These are phyloP conservation scores for Gadopsis bispinosus DNA, from an alignment of 2,797 vertebrate species.

Conservation along the genomic window DNA sequence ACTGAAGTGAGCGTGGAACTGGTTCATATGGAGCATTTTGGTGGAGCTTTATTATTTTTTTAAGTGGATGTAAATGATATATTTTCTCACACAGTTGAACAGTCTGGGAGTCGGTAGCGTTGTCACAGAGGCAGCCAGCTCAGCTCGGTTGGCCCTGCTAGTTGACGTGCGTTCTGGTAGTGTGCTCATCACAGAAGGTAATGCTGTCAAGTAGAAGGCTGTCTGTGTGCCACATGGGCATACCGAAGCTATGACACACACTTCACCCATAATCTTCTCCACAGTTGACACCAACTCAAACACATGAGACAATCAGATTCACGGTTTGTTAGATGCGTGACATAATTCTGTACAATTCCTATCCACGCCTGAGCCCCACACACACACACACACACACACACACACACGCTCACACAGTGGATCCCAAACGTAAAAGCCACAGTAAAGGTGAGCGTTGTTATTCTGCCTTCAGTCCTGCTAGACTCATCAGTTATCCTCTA, in stretches of 20 bases:
- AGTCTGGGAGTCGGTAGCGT: conserved; percentile 54
- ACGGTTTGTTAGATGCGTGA: conserved; percentile 60
- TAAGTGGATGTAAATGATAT: conserved; percentile 67
- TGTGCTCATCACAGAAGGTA: conserved; percentile 55
- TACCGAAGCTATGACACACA: conserved; percentile 45
- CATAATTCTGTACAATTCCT: conserved; percentile 48
- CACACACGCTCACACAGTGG: conserved; percentile 38
- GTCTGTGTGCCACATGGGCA: conserved; percentile 43
- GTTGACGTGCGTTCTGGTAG: conserved; percentile 41
- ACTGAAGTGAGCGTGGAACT: conserved; percentile 52
- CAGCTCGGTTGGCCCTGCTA: conserved; percentile 20
- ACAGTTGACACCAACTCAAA: conserved; percentile 40
- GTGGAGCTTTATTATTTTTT: neutral
- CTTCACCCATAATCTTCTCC: conserved; percentile 24
- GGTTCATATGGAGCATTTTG: conserved; percentile 54
- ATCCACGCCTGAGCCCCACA: conserved; percentile 41
- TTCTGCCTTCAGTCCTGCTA: conserved; percentile 83
- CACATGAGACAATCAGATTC: conserved; percentile 41
- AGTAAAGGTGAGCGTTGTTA: conserved; percentile 84
- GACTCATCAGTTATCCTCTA: conserved; percentile 87
- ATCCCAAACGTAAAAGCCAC: conserved; percentile 74
- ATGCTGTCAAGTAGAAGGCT: conserved; percentile 45
- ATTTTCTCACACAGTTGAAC: conserved; percentile 65
- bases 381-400: conserved; percentile 41
- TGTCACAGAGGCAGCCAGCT: conserved; percentile 57